Percentiles rank a stretch among this genome's conserved stretches.
These are phyloP conservation scores for Pseudoips prasinana DNA, from an alignment of 2,888 invertebrate genomes.

Conservation along the genomic window DNA sequence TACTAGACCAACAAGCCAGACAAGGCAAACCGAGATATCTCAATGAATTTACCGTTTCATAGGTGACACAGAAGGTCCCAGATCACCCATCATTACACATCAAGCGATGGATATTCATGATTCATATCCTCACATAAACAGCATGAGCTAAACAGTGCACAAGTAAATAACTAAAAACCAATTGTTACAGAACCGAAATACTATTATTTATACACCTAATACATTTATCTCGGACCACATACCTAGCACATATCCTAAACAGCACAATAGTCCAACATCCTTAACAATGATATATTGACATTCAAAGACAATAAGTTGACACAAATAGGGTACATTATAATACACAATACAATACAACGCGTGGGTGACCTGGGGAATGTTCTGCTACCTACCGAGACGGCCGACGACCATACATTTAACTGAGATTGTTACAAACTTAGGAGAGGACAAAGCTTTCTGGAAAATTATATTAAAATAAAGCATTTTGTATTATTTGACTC, in stretches of 20 bases:
- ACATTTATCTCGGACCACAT: constrained; percentile 24
- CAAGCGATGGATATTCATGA: too few species aligned
- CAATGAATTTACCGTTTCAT: too few species aligned
- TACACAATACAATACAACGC: constrained; percentile 38
- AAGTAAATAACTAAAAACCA: constrained; percentile 23
- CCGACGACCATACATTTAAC: constrained; percentile 18
- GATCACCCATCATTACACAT: too few species aligned
- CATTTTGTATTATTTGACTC: too few species aligned
- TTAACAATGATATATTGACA: constrained; percentile 40
- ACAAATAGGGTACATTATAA: constrained; percentile 45
- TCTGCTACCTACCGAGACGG: constrained; percentile 24
- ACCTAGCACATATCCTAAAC: constrained; percentile 20
- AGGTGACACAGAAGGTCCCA: too few species aligned
- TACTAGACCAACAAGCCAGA: too few species aligned
- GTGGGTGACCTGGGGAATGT: constrained; percentile 35
- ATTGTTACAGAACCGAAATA: constrained; percentile 21
- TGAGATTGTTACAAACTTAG: constrained; percentile 16
- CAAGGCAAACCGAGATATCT: too few species aligned
- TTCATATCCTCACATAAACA: too few species aligned
- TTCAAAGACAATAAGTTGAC: constrained; percentile 52
- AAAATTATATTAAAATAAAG: neutral
- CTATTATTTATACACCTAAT: constrained; percentile 25
- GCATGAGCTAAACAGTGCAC: too few species aligned
- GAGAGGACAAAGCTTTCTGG: constrained; percentile 12
- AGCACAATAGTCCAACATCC: constrained; percentile 35